Conservation (phyloP, 2,113 vertebrate species). For the Aythya baeri region DNA sequence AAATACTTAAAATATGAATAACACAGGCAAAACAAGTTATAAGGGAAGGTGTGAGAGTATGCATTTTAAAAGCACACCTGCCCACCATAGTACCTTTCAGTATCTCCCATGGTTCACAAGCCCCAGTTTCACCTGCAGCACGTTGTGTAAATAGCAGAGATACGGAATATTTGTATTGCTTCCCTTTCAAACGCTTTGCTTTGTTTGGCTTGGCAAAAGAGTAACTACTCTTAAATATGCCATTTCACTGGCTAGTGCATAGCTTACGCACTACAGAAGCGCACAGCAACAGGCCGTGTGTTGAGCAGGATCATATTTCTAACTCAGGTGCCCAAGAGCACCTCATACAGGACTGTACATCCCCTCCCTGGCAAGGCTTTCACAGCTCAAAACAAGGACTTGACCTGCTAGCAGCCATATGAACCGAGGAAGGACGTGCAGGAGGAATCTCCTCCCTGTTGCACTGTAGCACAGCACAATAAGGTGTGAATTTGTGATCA, state of each 20-base stretch:
- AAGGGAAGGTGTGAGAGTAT: not conserved
- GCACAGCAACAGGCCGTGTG: not conserved
- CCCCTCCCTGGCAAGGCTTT: not conserved
- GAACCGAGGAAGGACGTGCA: not conserved
- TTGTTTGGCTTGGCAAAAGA: constrained; percentile 38
- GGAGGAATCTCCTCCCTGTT: not conserved
- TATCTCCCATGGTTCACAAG: not conserved
- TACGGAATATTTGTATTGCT: constrained; percentile 28
- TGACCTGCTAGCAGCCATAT: not conserved
- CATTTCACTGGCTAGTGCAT: not conserved
- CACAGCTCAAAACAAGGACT: not conserved
- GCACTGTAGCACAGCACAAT: not conserved
- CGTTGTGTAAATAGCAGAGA: constrained; percentile 37
- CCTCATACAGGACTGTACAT: not conserved
- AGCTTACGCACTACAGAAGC: rapidly evolving
- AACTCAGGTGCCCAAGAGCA: not conserved
- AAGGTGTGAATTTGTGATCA: not conserved
- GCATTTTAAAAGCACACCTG: not conserved
- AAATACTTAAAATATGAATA: not conserved
- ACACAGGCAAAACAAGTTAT: not conserved
- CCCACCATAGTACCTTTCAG: not conserved
- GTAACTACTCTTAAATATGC: not conserved
- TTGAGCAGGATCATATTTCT: not conserved
- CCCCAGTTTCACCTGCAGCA: not conserved
- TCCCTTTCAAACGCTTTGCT: constrained; percentile 37